Evolutionary conservation across 2,888 invertebrate genomes (phyloP).

Genomic region (Pemphredon lugubris): DNA sequence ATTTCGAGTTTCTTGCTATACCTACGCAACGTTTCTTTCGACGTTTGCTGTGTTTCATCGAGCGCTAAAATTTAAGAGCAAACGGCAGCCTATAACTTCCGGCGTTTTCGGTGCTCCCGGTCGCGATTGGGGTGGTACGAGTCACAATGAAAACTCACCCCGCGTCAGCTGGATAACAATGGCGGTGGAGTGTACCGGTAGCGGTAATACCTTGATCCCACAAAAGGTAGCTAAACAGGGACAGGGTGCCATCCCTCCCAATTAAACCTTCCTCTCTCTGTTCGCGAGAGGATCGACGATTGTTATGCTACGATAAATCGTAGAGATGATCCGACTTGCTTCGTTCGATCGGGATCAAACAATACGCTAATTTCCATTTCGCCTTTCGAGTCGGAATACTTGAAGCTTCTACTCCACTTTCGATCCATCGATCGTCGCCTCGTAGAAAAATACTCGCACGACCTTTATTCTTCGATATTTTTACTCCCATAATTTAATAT

Average conservation of each 20-base stretch:
- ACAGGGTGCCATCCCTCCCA: constrained; percentile 67
- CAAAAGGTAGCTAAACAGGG: constrained; percentile 72
- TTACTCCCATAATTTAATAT: no score
- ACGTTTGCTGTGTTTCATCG: constrained; percentile 45
- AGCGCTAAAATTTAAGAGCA: constrained; percentile 54
- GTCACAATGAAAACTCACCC: constrained; percentile 60
- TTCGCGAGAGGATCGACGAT: constrained; percentile 45
- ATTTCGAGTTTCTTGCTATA: no score
- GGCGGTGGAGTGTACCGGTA: constrained; percentile 51
- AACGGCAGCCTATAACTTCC: constrained; percentile 41
- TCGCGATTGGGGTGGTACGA: constrained; percentile 37
- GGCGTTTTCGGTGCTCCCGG: constrained; percentile 36
- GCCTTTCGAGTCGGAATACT: no score
- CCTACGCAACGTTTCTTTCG: constrained; percentile 29
- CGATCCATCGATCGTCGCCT: no score
- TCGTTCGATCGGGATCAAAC: constrained; percentile 25
- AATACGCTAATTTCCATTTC: no score
- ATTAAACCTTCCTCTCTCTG: constrained; percentile 65
- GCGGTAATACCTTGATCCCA: constrained; percentile 74
- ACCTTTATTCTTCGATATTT: no score
- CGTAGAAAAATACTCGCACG: no score
- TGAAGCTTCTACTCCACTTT: no score
- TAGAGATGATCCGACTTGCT: constrained; percentile 39
- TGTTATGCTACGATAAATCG: constrained; percentile 42
- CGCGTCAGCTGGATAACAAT: constrained; percentile 59